Evolutionary conservation across 2,113 vertebrate species (phyloP).

Genomic region (Urocolius indicus): DNA sequence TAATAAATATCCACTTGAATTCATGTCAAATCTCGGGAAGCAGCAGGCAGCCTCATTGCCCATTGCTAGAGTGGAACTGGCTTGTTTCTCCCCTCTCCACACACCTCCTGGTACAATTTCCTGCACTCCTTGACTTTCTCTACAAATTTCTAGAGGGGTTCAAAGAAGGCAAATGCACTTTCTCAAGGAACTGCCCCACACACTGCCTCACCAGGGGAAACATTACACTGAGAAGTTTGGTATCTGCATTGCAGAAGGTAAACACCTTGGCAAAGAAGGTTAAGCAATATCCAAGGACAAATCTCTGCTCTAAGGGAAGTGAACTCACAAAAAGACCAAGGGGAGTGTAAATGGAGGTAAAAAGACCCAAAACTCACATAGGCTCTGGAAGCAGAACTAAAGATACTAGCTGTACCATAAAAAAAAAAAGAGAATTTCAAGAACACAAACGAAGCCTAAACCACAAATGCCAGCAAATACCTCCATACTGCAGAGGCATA

Average conservation of each 20-base stretch:
- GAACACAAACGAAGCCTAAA: not conserved
- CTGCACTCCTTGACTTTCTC: not conserved
- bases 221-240: not conserved
- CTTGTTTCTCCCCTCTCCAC: not conserved
- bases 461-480: not conserved
- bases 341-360: not conserved
- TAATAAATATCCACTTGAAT: not conserved
- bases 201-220: not conserved
- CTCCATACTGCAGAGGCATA: accelerated
- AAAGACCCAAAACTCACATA: not conserved
- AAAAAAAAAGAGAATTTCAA: not conserved
- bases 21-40: accelerated
- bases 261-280: conserved; percentile 37
- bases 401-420: not conserved
- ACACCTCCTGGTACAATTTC: not conserved
- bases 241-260: conserved; percentile 49
- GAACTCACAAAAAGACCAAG: not conserved
- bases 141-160: not conserved
- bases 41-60: not conserved
- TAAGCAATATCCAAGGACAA: conserved; percentile 36
- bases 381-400: not conserved
- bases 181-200: not conserved
- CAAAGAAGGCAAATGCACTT: not conserved
- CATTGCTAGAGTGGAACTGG: not conserved
- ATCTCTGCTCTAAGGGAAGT: not conserved